Evolutionary conservation across 53 echinoderm and acorn worm genomes (phyloP).

Genomic region (Arbacia lixula): DNA sequence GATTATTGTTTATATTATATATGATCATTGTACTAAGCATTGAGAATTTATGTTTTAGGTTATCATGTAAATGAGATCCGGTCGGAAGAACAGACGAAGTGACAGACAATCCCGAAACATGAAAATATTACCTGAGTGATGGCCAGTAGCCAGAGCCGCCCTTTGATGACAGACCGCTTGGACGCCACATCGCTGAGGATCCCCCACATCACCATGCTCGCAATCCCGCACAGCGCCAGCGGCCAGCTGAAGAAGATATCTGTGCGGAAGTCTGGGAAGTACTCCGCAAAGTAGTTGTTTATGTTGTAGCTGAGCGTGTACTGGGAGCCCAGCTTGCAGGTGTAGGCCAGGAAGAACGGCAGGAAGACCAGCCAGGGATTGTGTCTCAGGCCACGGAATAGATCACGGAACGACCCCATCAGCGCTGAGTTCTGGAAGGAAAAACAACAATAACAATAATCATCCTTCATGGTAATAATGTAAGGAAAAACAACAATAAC

Average conservation of each 20-base stretch:
- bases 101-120: not conserved
- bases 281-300: conserved; percentile 62
- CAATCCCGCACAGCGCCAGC: conserved; percentile 6
- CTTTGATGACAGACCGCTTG: conserved; percentile 31
- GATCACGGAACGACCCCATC: conserved; percentile 11
- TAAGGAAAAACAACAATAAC: no score
- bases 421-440: no score
- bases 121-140: conserved; percentile 9
- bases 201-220: conserved; percentile 18
- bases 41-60: no score
- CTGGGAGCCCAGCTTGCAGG: conserved; percentile 45
- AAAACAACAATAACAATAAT: no score
- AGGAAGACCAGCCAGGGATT: conserved; percentile 18
- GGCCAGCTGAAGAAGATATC: conserved; percentile 51
- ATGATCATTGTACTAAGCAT: no score
- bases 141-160: conserved; percentile 23
- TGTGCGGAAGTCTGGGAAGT: conserved; percentile 45
- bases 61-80: no score
- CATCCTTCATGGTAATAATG: no score
- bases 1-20: no score
- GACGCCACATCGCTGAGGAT: conserved; percentile 28
- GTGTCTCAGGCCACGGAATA: not conserved
- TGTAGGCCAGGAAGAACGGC: conserved; percentile 24
- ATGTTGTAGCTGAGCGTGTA: conserved; percentile 55
- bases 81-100: no score